A percentile compares a stretch with the other conserved stretches of the same genome.
These are phyloP conservation scores for Clepsis dumicolana DNA, from an alignment of 2,888 invertebrate genomes.

Conservation along the genomic window DNA sequence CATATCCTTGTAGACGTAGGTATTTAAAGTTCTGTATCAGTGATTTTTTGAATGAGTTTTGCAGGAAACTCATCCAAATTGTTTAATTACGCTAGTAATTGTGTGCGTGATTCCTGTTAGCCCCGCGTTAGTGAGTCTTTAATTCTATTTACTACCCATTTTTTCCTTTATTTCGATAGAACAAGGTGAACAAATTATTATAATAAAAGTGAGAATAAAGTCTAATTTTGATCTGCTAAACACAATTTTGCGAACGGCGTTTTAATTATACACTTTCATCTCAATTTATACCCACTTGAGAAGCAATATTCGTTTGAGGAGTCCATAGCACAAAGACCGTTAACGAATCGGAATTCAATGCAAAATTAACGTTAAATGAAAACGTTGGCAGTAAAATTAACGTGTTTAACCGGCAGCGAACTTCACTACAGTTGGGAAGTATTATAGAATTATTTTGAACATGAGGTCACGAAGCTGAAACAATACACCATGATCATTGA, in stretches of 20 bases:
- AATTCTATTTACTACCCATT: too few species aligned
- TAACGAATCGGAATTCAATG: constrained; percentile 8
- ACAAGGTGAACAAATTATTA: too few species aligned
- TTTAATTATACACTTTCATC: neutral
- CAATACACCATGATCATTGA: constrained; percentile 24
- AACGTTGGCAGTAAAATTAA: constrained; percentile 14
- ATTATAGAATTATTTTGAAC: constrained; percentile 2
- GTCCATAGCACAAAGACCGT: neutral
- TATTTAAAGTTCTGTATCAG: too few species aligned
- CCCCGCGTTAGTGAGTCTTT: too few species aligned
- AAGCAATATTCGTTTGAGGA: constrained; percentile 1
- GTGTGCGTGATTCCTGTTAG: too few species aligned
- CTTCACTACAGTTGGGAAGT: constrained; percentile 1
- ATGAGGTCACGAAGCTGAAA: constrained; percentile 23
- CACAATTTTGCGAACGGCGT: neutral
- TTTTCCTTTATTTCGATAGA: too few species aligned
- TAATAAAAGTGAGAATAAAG: neutral
- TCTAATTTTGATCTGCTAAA: neutral
- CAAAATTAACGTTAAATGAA: constrained; percentile 21
- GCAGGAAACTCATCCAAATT: too few species aligned
- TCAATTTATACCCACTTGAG: constrained; percentile 8
- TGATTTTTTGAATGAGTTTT: too few species aligned
- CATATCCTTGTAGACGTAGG: too few species aligned
- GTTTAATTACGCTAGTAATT: too few species aligned
- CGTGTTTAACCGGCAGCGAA: constrained; percentile 2